Evolutionary conservation across 2,888 invertebrate genomes (phyloP).

Genomic region (Melipona beecheii): DNA sequence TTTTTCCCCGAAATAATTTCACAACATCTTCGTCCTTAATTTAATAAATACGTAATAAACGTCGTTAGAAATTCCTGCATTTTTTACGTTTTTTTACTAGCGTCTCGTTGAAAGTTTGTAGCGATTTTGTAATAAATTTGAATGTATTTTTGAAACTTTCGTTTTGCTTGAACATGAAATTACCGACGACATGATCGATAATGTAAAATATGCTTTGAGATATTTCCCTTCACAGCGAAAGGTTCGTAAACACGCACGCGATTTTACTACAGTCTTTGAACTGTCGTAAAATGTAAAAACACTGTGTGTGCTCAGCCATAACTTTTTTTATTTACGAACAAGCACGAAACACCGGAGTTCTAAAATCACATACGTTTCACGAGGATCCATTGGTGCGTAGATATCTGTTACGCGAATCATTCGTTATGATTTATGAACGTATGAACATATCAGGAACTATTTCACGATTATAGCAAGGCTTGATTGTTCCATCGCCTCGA

Average conservation of each 20-base stretch:
- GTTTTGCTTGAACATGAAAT: not conserved
- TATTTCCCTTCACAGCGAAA: not conserved
- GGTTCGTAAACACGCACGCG: not conserved
- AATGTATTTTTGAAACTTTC: not conserved
- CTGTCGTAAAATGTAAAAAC: slow-evolving; percentile 23
- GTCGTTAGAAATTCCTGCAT: not conserved
- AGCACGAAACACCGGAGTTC: not conserved
- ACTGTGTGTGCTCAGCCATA: not conserved
- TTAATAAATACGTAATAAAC: not conserved
- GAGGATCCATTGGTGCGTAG: not conserved
- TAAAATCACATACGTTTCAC: not conserved
- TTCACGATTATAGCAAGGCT: not conserved
- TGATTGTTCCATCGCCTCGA: no score
- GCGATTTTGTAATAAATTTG: not conserved
- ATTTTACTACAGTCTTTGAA: slow-evolving; percentile 29
- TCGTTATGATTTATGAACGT: not conserved
- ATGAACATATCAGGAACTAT: not conserved
- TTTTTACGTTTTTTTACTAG: not conserved
- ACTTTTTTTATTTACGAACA: not conserved
- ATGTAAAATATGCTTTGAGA: not conserved
- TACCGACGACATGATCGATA: not conserved
- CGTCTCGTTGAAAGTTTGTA: not conserved
- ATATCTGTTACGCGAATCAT: not conserved
- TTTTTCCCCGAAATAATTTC: not conserved
- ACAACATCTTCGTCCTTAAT: not conserved